Percentiles rank a stretch among this genome's conserved stretches.
These are phyloP conservation scores for Caenorhabditis plicata DNA, from an alignment of 2,888 invertebrate genomes.

Conservation along the genomic window DNA sequence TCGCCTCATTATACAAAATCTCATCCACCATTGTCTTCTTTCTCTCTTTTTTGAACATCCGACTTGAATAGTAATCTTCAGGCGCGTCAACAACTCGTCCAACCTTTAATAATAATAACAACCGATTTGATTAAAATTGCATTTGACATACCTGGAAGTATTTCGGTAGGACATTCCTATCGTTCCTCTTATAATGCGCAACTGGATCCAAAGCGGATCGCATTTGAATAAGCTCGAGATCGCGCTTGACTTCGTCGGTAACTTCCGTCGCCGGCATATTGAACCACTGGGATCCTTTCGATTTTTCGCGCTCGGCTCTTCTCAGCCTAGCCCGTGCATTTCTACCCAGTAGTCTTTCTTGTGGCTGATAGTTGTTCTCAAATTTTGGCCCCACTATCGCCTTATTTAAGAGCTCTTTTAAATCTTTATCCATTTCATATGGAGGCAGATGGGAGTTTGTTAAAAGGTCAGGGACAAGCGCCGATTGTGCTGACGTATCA, in stretches of 20 bases:
- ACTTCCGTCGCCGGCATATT: constrained; percentile 81
- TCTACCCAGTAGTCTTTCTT: constrained; percentile 25
- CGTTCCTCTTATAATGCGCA: constrained; percentile 88
- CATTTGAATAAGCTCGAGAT: constrained; percentile 88
- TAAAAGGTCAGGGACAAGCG: constrained; percentile 5
- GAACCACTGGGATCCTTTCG: constrained; percentile 86
- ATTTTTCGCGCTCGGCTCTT: constrained; percentile 75
- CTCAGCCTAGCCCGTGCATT: constrained; percentile 25
- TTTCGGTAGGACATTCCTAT: constrained; percentile 82
- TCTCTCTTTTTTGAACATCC: constrained; percentile 82
- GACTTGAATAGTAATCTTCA: constrained; percentile 81
- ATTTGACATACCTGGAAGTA: constrained; percentile 87
- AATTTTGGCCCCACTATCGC: constrained; percentile 37
- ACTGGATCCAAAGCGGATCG: constrained; percentile 84
- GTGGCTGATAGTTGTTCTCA: constrained; percentile 35
- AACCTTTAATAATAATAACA: constrained; percentile 64
- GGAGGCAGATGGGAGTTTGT: constrained; percentile 10
- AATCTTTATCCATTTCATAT: constrained; percentile 35
- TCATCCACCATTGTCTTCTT: constrained; percentile 91
- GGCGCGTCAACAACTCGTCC: constrained; percentile 77
- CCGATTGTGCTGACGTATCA: constrained; percentile 5
- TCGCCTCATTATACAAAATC: constrained; percentile 72
- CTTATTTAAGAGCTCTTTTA: constrained; percentile 32
- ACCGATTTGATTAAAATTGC: neutral
- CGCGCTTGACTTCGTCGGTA: constrained; percentile 78